phyloP scores from a whole-genome alignment of 2,888 invertebrate species.

The Scaptomyza flava region DNA sequence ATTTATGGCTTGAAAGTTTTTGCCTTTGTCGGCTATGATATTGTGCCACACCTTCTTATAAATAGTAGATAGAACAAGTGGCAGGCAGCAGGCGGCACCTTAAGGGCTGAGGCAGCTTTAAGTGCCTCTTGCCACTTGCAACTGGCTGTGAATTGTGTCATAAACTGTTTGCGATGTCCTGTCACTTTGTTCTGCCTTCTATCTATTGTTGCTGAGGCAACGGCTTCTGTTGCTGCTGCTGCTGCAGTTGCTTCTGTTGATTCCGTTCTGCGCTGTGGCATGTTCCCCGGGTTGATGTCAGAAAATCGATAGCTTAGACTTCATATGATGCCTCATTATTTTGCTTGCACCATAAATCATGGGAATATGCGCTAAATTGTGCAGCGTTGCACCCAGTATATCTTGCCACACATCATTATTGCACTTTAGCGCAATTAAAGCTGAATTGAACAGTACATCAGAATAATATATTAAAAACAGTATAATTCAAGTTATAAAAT shows the following conservation, averaged over 20 bases:
- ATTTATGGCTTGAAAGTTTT: constrained; percentile 73
- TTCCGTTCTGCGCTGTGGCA: constrained; percentile 15
- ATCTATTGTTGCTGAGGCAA: constrained; percentile 37
- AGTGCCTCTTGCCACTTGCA: constrained; percentile 37
- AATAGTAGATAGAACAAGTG: constrained; percentile 25
- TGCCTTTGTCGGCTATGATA: constrained; percentile 57
- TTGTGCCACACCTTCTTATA: constrained; percentile 29
- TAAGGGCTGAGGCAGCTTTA: constrained; percentile 42
- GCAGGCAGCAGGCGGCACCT: constrained; percentile 4
- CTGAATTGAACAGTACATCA: background rate
- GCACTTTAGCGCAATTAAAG: constrained; percentile 35
- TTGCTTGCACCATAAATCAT: constrained; percentile 60
- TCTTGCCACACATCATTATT: constrained; percentile 26
- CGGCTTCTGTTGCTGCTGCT: constrained; percentile 7
- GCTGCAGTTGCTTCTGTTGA: background rate
- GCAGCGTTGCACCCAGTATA: constrained; percentile 42
- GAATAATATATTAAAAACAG: background rate
- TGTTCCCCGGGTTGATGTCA: constrained; percentile 48
- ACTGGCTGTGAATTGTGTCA: constrained; percentile 56
- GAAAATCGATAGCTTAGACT: constrained; percentile 70
- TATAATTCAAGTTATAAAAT: background rate
- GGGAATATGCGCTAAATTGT: constrained; percentile 37
- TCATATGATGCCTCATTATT: constrained; percentile 69
- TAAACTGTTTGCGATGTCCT: constrained; percentile 53
- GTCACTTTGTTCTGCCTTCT: constrained; percentile 37